Evolutionary conservation across 2,797 vertebrate genomes (phyloP).

Genomic region (Arnoldichthys spilopterus): DNA sequence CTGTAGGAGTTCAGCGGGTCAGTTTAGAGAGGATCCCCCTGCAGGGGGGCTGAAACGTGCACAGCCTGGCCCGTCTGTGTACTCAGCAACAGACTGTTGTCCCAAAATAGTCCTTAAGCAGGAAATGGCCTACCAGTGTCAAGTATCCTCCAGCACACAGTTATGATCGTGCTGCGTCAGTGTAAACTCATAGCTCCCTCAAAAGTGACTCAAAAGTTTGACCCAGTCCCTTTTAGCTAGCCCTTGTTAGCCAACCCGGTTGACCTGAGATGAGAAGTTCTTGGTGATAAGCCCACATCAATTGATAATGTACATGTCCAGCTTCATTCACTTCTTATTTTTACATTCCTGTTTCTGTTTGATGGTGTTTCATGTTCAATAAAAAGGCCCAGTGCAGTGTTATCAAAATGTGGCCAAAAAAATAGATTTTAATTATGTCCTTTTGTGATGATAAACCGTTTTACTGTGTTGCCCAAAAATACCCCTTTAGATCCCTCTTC

Average conservation of each 20-base stretch:
- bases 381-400: not conserved
- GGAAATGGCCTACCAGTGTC: conserved; percentile 51
- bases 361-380: not conserved
- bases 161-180: conserved; percentile 48
- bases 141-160: conserved; percentile 33
- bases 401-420: not conserved
- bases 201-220: conserved; percentile 20
- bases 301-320: too few species aligned
- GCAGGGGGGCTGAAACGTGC: not conserved
- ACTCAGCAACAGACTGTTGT: conserved; percentile 15
- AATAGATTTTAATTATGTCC: not conserved
- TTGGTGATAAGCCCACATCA: not conserved
- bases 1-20: conserved; percentile 50
- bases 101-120: conserved; percentile 50
- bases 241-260: not conserved
- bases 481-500: too few species aligned
- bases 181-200: conserved; percentile 20
- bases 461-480: too few species aligned
- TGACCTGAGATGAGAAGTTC: not conserved
- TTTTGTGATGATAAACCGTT: too few species aligned
- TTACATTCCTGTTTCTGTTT: too few species aligned
- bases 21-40: conserved; percentile 19
- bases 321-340: too few species aligned
- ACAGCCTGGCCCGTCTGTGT: conserved; percentile 2
- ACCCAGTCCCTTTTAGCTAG: not conserved